Evolutionary conservation across 2,113 vertebrate genomes (phyloP), one percentile per base, ranked within the genome.

Genomic region (Lepus timidus): DNA sequence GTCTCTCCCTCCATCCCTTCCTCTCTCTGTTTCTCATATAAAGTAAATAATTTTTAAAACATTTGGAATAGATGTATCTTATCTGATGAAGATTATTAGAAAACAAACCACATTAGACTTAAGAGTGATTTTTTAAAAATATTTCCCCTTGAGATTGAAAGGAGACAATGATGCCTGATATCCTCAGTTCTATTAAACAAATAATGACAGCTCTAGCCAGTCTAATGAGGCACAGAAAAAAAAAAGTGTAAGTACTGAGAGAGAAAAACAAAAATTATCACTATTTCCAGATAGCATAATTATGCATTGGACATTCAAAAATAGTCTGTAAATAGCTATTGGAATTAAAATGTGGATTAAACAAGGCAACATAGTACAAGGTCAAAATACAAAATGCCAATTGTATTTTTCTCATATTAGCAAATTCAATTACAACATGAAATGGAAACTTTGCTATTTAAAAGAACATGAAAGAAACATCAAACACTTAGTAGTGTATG

Each of bases 381-480:
- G 31, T 90, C 23, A 90, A 78, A 82, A 82, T 74, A 82, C 25
- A 86, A 94, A 94, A 78, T 75, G 58, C 6, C 17, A 65, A 74
- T 27, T 92, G 23, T 33, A 90, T 83, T 20, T 86, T 76, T 85
- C 73, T 51, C 13, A 27, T 85, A 88, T 79, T 20, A 81, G 62
- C 39, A 81, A 93, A 93, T 76, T 95, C 80, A 95, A 81, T 95
- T 88, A 85, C 71, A 67, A 68, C 73, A 90, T 61, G 51, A 96
- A 93, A 85, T 23, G 71, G 64, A 95, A 90, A 49, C 36, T 65
- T 36, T 70, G 10, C 8, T 95, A 85, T 78, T 90, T 93, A 85
- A 19, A 94, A 91, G 16, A 83, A n/a, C 52, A 85, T 71, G 91
- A 94, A 95, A 80, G 83, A 95, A 95, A 70, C 31, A 73, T 92